phyloP scores from a whole-genome alignment of 2,888 invertebrate genomes.

The Callyntrura guangdongensis region DNA sequence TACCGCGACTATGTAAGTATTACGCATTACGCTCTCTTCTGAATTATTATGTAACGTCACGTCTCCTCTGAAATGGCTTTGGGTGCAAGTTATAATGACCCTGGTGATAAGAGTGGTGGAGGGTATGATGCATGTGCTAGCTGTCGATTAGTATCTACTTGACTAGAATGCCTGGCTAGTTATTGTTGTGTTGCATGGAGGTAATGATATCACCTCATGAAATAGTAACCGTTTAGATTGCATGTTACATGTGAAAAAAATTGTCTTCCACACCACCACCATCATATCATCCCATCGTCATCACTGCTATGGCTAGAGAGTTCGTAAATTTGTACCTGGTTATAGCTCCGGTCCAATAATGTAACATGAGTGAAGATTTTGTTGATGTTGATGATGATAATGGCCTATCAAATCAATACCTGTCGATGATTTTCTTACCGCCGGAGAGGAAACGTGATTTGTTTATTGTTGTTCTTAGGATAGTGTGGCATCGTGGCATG shows the following conservation, averaged over 20 bases:
- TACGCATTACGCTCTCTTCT: neutral
- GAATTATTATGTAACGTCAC: constrained; percentile 73
- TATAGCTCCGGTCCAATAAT: neutral
- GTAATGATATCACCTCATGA: neutral
- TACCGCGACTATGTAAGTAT: constrained; percentile 6
- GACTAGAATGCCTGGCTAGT: constrained; percentile 55
- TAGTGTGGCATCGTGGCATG: constrained; percentile 9
- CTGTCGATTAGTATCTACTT: constrained; percentile 73
- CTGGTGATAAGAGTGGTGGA: constrained; percentile 4
- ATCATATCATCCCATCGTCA: too few relatives aligned
- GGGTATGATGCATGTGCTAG: constrained; percentile 64
- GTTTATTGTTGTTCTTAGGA: constrained; percentile 49
- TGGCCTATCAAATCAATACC: constrained; percentile 51
- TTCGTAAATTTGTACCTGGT: neutral
- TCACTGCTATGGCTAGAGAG: too few relatives aligned
- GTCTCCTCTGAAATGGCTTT: constrained; percentile 54
- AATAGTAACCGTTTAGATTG: neutral
- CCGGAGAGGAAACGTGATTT: constrained; percentile 58
- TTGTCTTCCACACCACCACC: neutral
- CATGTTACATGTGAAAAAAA: constrained; percentile 28
- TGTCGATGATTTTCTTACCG: constrained; percentile 46
- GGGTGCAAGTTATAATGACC: constrained; percentile 44
- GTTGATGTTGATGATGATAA: constrained; percentile 35
- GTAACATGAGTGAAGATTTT: constrained; percentile 45
- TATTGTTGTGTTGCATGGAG: neutral